phyloP scores from a whole-genome alignment of 2,888 invertebrate species.

The Abrostola triplasia region DNA sequence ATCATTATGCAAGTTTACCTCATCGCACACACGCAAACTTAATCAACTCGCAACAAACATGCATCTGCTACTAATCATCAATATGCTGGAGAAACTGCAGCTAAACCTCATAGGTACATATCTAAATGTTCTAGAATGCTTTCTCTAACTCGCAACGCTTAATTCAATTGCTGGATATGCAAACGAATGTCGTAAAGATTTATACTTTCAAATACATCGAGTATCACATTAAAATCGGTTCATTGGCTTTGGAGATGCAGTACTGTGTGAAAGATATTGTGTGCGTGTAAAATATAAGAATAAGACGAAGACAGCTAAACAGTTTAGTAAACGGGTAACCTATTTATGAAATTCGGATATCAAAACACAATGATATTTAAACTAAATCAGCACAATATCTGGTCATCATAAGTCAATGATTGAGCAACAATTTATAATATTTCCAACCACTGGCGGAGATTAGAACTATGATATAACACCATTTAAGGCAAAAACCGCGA shows the following conservation, averaged over 20 bases:
- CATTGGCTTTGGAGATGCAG: background rate
- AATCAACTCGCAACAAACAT: background rate
- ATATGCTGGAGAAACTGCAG: background rate
- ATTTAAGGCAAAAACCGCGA: constrained; percentile 11
- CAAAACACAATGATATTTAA: background rate
- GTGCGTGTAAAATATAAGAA: no score
- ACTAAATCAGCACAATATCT: background rate
- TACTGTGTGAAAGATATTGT: no score
- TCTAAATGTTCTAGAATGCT: constrained; percentile 18
- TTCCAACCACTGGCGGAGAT: constrained; percentile 7
- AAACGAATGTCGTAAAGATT: constrained; percentile 27
- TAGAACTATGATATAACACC: constrained; percentile 25
- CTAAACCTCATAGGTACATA: constrained; percentile 3
- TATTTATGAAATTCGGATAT: background rate
- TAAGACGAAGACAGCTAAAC: background rate
- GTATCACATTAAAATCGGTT: constrained; percentile 7
- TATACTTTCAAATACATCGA: constrained; percentile 34
- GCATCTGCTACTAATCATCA: background rate
- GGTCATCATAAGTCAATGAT: constrained; percentile 3
- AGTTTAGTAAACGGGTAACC: no score
- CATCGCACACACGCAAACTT: background rate
- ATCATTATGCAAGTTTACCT: constrained; percentile 1
- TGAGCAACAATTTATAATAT: constrained; percentile 12
- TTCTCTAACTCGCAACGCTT: constrained; percentile 24
- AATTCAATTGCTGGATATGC: constrained; percentile 22